phyloP scores from a whole-genome alignment of 2,113 vertebrate genomes.

The Anser cygnoides region DNA sequence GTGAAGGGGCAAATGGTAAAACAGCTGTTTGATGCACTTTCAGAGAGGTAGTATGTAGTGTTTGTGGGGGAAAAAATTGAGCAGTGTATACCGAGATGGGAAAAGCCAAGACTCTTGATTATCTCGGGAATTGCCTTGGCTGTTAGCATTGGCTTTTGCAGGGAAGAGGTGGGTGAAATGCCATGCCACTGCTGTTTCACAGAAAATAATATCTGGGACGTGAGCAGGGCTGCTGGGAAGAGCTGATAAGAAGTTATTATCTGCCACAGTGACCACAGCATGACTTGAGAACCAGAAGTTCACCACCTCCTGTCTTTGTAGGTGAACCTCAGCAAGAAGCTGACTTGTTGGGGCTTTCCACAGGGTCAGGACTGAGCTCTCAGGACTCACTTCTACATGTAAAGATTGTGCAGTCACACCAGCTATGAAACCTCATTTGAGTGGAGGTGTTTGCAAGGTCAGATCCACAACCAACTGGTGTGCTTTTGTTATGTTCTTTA shows the following conservation, averaged over 20 bases:
- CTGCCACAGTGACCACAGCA: not conserved
- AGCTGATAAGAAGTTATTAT: not conserved
- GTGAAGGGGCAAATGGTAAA: not conserved
- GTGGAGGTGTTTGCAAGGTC: not conserved
- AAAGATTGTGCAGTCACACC: not conserved
- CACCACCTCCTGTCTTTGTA: not conserved
- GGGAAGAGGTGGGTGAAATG: not conserved
- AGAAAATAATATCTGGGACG: not conserved
- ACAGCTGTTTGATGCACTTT: not conserved
- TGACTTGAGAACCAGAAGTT: not conserved
- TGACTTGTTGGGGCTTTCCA: not conserved
- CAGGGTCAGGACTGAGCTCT: not conserved
- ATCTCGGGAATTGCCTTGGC: not conserved
- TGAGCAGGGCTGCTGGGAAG: not conserved
- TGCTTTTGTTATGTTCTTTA: not conserved
- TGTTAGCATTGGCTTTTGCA: not conserved
- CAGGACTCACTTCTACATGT: not conserved
- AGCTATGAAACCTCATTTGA: not conserved
- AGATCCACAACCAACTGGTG: not conserved
- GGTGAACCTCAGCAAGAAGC: not conserved
- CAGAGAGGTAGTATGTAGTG: not conserved
- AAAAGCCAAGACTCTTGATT: not conserved
- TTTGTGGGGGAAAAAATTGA: not conserved
- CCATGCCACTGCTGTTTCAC: not conserved
- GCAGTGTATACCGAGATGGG: not conserved